phyloP scores from a whole-genome alignment of 1,140 invertebrate species.

The Meteorus sp. region DNA sequence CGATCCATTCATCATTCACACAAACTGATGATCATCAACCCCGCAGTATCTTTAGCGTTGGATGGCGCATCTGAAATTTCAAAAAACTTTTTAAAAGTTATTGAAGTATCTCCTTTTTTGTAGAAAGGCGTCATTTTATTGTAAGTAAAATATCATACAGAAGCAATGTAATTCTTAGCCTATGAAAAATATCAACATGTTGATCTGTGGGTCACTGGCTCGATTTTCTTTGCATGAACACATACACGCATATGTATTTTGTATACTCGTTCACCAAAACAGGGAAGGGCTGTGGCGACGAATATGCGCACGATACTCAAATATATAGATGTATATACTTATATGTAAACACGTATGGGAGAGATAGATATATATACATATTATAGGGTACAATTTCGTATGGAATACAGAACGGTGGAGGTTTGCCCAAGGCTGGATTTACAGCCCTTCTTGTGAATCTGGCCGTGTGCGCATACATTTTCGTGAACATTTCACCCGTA shows the following conservation, averaged over 20 bases:
- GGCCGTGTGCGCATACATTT: slow-evolving; percentile 54
- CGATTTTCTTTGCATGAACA: slow-evolving; percentile 21
- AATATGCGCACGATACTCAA: too few relatives aligned
- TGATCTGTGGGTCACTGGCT: slow-evolving; percentile 50
- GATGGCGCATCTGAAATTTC: too few relatives aligned
- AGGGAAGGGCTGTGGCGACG: too few relatives aligned
- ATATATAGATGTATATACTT: slow-evolving; percentile 1
- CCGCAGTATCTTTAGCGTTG: too few relatives aligned
- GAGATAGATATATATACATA: slow-evolving; percentile 7
- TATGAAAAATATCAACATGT: slow-evolving; percentile 53
- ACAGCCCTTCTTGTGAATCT: slow-evolving; percentile 52
- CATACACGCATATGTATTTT: not conserved
- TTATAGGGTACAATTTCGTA: slow-evolving; percentile 47
- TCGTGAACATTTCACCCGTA: slow-evolving; percentile 34
- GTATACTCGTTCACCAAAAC: too few relatives aligned
- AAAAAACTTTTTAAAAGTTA: too few relatives aligned
- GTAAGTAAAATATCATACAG: too few relatives aligned
- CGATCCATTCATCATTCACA: too few relatives aligned
- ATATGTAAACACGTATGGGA: not conserved
- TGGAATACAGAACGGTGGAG: slow-evolving; percentile 39
- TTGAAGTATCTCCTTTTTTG: too few relatives aligned
- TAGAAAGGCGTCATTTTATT: too few relatives aligned
- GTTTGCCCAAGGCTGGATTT: slow-evolving; percentile 47
- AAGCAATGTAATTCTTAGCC: slow-evolving; percentile 45
- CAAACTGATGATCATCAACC: too few relatives aligned